These are phyloP conservation scores for Epirrhoe tristata DNA, from an alignment of 2,888 invertebrate species.

Conservation along the genomic window DNA sequence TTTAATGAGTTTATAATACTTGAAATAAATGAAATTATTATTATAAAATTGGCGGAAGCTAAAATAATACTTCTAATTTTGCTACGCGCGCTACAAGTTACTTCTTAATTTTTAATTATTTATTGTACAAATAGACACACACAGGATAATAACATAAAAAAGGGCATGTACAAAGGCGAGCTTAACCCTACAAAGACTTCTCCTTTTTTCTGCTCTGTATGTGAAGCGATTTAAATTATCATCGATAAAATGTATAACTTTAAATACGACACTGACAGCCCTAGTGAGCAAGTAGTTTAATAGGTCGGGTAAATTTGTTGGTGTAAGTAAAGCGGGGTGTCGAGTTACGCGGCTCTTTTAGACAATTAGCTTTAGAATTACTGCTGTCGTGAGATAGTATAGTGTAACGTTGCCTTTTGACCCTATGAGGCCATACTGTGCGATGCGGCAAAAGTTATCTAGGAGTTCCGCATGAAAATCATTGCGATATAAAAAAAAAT, in stretches of 20 bases:
- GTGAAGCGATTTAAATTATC: slow-evolving; percentile 56
- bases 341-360: slow-evolving; percentile 16
- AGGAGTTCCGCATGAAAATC: neutral
- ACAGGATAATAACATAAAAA: too few species aligned
- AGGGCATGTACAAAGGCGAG: too few species aligned
- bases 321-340: slow-evolving; percentile 17
- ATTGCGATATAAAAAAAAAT: too few species aligned
- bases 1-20: too few species aligned
- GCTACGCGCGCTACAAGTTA: too few species aligned
- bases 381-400: neutral
- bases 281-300: slow-evolving; percentile 36
- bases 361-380: slow-evolving; percentile 1
- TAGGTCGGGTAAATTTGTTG: slow-evolving; percentile 30
- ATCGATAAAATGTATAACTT: slow-evolving; percentile 59
- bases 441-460: neutral
- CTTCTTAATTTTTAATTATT: too few species aligned
- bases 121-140: too few species aligned
- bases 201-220: neutral
- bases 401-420: neutral
- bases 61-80: too few species aligned
- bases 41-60: too few species aligned
- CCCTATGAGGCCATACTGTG: neutral
- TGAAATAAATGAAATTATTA: too few species aligned
- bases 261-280: slow-evolving; percentile 44
- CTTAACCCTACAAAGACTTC: too few species aligned